A percentile compares a stretch with the other conserved stretches of the same genome.
These are phyloP conservation scores for Puma concolor DNA, from an alignment of 2,113 vertebrate species.

Conservation along the genomic window DNA sequence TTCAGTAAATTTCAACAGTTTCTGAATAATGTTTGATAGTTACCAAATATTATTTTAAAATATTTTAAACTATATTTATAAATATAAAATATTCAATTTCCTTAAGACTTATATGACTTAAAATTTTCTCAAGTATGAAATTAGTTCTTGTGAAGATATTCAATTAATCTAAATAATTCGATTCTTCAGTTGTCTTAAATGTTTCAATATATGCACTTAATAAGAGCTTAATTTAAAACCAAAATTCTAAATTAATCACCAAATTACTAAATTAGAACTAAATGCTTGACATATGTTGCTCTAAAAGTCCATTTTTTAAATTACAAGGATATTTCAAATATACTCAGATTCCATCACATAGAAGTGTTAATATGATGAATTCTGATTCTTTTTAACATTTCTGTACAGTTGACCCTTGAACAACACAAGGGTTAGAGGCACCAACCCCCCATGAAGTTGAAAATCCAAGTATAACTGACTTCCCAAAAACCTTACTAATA, in stretches of 20 bases:
- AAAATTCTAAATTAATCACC: not conserved
- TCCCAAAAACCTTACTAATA: not conserved
- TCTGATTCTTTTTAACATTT: not conserved
- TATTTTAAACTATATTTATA: not conserved
- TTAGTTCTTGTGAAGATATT: not conserved
- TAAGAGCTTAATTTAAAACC: not conserved
- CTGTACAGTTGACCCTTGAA: not conserved
- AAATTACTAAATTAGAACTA: not conserved
- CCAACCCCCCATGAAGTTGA: not conserved
- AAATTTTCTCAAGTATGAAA: not conserved
- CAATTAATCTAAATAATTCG: conserved; percentile 23
- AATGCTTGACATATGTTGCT: not conserved
- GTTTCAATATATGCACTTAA: not conserved
- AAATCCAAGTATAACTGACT: not conserved
- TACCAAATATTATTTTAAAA: not conserved
- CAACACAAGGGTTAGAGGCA: not conserved
- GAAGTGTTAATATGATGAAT: not conserved
- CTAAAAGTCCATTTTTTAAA: not conserved
- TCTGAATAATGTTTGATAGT: not conserved
- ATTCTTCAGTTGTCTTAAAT: not conserved
- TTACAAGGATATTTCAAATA: not conserved
- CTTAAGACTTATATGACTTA: not conserved
- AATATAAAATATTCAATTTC: not conserved
- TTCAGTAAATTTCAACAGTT: not conserved
- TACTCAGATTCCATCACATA: not conserved